A percentile compares a stretch with the other conserved stretches of the same genome.
These are phyloP conservation scores for Pseudorhombus dupliciocellatus DNA, from an alignment of 2,113 vertebrate species.

Conservation along the genomic window DNA sequence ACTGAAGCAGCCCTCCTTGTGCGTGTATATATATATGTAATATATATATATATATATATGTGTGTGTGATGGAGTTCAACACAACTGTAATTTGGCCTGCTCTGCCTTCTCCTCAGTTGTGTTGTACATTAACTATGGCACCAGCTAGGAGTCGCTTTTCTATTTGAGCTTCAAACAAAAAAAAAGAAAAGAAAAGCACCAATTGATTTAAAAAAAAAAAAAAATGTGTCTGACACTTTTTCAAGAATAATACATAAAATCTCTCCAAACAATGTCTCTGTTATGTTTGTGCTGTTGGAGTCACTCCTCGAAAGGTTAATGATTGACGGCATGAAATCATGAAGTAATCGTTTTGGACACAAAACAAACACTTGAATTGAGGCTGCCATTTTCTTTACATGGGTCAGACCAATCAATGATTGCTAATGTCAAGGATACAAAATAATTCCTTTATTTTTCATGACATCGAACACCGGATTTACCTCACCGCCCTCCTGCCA, in stretches of 20 bases:
- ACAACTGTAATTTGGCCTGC: conserved; percentile 38
- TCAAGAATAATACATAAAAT: conserved; percentile 33
- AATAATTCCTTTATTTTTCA: conserved; percentile 62
- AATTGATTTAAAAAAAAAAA: conserved; percentile 24
- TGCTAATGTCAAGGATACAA: conserved; percentile 47
- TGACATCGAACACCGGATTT: conserved; percentile 75
- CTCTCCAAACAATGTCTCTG: conserved; percentile 39
- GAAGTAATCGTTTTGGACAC: conserved; percentile 38
- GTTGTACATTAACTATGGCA: conserved; percentile 60
- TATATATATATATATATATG: too few species aligned
- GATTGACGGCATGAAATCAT: conserved; percentile 47
- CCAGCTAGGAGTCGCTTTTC: conserved; percentile 13
- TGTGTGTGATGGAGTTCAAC: conserved; percentile 51
- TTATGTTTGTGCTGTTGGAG: conserved; percentile 26
- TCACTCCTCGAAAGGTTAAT: conserved; percentile 51
- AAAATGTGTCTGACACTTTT: conserved; percentile 33
- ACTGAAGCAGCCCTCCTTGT: conserved; percentile 66
- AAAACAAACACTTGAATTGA: conserved; percentile 15
- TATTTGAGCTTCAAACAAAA: conserved; percentile 15
- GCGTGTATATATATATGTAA: too few species aligned
- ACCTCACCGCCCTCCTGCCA: conserved; percentile 74
- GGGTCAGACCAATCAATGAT: conserved; percentile 35
- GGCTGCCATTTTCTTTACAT: conserved; percentile 26
- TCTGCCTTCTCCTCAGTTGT: conserved; percentile 54
- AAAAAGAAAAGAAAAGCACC: conserved; percentile 20